These are phyloP conservation scores for Embidobia sp. DNA, from an alignment of 2,888 invertebrate genomes.

Conservation along the genomic window DNA sequence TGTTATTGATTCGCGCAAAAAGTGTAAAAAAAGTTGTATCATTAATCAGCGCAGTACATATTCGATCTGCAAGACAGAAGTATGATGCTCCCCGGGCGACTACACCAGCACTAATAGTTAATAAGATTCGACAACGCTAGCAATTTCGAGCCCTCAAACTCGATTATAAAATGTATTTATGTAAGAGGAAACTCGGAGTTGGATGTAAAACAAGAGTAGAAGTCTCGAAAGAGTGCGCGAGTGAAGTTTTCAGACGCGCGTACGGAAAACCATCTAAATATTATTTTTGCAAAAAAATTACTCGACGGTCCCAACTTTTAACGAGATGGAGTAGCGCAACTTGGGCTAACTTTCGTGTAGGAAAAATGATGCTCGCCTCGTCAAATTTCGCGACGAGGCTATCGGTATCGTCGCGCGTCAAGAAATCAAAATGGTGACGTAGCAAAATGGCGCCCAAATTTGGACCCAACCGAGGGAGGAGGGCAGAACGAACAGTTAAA, in stretches of 20 bases:
- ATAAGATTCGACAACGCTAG: slow-evolving; percentile 62
- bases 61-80: slow-evolving; percentile 9
- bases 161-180: slow-evolving; percentile 71
- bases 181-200: slow-evolving; percentile 66
- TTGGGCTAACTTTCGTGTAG: slow-evolving; percentile 69
- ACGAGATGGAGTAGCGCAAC: slow-evolving; percentile 75
- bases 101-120: slow-evolving; percentile 47
- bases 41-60: not conserved
- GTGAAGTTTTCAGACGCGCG: slow-evolving; percentile 47
- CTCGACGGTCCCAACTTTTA: slow-evolving; percentile 73
- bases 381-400: slow-evolving; percentile 1
- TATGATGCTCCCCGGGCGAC: slow-evolving; percentile 1
- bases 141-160: slow-evolving; percentile 69
- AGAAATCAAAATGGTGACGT: not conserved
- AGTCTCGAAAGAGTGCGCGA: slow-evolving; percentile 58
- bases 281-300: slow-evolving; percentile 72
- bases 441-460: too few relatives aligned
- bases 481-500: too few relatives aligned
- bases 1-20: slow-evolving; percentile 8
- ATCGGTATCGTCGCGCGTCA: too few relatives aligned
- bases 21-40: not conserved
- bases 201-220: slow-evolving; percentile 69
- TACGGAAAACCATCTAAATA: slow-evolving; percentile 76
- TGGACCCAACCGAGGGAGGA: too few relatives aligned
- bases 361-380: slow-evolving; percentile 69